Evolutionary conservation across 2,797 vertebrate species (phyloP).

Genomic region (Oreortyx pictus): DNA sequence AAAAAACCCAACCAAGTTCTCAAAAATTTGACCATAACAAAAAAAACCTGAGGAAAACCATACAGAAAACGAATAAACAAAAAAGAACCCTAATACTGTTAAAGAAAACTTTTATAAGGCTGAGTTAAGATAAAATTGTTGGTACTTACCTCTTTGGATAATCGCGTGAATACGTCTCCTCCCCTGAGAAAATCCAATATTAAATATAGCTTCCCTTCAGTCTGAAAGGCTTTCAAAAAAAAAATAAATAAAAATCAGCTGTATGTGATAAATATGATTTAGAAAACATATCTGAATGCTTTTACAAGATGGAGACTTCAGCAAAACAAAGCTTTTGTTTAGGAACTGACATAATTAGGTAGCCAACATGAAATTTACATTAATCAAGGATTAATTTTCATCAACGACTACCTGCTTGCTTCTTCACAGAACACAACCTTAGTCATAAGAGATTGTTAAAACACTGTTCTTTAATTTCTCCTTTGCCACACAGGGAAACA

Average conservation of each 20-base stretch:
- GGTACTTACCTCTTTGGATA: conserved; percentile 98
- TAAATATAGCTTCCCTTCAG: conserved; percentile 99
- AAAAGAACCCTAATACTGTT: not conserved
- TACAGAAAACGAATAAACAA: not conserved
- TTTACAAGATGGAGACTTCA: not conserved
- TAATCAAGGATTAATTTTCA: not conserved
- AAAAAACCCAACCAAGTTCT: not conserved
- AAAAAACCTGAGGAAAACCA: not conserved
- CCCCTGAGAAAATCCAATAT: conserved; percentile 99
- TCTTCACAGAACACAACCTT: not conserved
- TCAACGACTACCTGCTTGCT: not conserved
- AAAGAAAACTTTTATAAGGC: not conserved
- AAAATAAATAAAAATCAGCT: not conserved
- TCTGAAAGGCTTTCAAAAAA: conserved; percentile 91
- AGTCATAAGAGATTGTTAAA: not conserved
- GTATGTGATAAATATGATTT: not conserved
- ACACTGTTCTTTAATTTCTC: not conserved
- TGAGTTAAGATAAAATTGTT: conserved; percentile 43
- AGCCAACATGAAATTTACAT: not conserved
- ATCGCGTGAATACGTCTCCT: conserved; percentile 99
- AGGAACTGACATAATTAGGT: not conserved
- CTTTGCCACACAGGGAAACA: not conserved
- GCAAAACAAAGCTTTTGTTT: not conserved
- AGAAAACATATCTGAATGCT: not conserved
- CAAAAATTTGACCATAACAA: not conserved